Base-by-base conservation (phyloP, 2,888 invertebrate species). In the Lithophane socia region DNA sequence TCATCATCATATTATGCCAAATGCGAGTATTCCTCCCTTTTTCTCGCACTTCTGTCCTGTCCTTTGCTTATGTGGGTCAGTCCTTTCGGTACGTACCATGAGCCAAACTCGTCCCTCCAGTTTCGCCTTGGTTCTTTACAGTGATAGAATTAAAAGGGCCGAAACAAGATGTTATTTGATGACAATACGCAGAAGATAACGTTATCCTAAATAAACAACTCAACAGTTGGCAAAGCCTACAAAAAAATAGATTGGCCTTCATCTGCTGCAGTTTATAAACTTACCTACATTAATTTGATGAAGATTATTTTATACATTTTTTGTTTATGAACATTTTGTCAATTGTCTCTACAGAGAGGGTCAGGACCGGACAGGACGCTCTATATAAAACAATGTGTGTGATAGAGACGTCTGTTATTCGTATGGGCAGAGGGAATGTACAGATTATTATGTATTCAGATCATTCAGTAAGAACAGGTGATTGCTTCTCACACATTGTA, bases 301-400 rank as follows among this genome's bases (percentile, higher is more conserved):
- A 24, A 37, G 8, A 56, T 47, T 61, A 54, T 37, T 37, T 58
- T 16, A 13, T 2, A 73, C 3, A 9, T 44, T 29, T 54, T 52
- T 44, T 75, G 49, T 75, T 75, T 82, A 52, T 2, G 10, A 60
- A n/a, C 3, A 13, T 42, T 60, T 29, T 9, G 54, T 54, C 37
- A n/a, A 78, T 78, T 69, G 64, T 83, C 56, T 78, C 10, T 5
- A n/a, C 24, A n/a, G 18, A 9, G 13, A 42, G 18, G 18, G 24
- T 18, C 5, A 10, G n/a, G 65, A 8, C 5, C 8, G n/a, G 65
- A 5, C 1, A 24, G 10, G 16, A 16, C 1, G 37, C 16, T 37
- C 4, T 64, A 16, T 67, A 47, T 49, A 44, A 63, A 52, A 79
- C 67, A 82, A 76, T 63, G 12, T 16, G 10, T 56, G 18, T 24